Conservation (phyloP, 2,113 vertebrate genomes). For the Alligator sinensis region DNA sequence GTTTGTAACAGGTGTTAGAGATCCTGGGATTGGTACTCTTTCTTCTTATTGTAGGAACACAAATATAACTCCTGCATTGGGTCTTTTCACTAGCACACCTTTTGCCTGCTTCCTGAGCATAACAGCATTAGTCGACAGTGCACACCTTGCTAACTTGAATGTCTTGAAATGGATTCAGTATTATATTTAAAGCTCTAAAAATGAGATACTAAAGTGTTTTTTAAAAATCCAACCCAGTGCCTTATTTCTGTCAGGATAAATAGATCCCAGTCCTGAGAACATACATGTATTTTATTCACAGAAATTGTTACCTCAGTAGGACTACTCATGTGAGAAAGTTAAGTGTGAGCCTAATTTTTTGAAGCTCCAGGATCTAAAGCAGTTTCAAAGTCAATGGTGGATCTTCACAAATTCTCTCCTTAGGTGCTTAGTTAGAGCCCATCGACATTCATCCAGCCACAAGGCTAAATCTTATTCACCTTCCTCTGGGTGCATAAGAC, state of each 20-base stretch:
- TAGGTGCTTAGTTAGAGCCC: neutral
- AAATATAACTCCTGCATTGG: fast-evolving
- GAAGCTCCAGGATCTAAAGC: neutral
- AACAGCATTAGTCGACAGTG: neutral
- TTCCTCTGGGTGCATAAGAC: neutral
- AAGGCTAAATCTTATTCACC: neutral
- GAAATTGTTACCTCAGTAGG: neutral
- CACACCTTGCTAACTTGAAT: neutral
- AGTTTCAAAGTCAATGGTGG: fast-evolving
- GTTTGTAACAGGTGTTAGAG: neutral
- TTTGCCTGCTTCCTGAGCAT: neutral
- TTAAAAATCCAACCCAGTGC: neutral
- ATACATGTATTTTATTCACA: fast-evolving
- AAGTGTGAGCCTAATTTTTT: fast-evolving
- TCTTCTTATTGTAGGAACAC: neutral
- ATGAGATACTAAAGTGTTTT: neutral
- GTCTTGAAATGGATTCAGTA: neutral
- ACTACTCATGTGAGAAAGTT: neutral
- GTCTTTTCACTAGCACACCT: neutral
- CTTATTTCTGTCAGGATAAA: fast-evolving
- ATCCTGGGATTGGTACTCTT: fast-evolving
- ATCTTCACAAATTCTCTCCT: neutral
- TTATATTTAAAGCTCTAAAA: neutral
- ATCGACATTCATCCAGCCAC: neutral
- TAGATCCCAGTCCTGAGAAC: fast-evolving